Evolutionary conservation across 1,140 invertebrate species (phyloP), one percentile per base, ranked within the genome.

Genomic region (Cydia pomonella): DNA sequence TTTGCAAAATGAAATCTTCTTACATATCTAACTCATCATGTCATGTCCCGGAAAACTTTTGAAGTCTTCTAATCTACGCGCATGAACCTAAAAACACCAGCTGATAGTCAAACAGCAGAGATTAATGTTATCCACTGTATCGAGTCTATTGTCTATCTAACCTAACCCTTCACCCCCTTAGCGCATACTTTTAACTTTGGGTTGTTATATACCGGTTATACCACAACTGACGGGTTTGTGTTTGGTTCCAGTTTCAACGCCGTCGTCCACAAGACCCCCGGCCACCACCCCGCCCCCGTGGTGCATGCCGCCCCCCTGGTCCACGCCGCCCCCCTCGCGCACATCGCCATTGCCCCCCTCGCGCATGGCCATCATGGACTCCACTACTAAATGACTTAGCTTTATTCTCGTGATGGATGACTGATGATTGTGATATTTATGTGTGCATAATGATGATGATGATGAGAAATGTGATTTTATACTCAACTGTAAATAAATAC

Each of bases 371-470:
- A 92, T 84, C 91, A 92, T 87, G 90, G 90, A 71, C 81, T 86
- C 85, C 85, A 88, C 75, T 88, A 92, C 82, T 92, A 86, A 86
- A 87, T 79, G 74, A 82, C 72, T 79, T 80, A 80, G 75, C 75
- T 79, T 59, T 83, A 79, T 59, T 72, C 59, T 81, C 77, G 82
- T 85, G 88, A 87, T 74, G 87, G 76, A 90, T 92, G 89, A 87
- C 80, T 92, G 90, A 84, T 86, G 83, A 83, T 81, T 92, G 90
- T 92, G 89, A 91, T 92, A 92, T 92, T 92, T 92, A 92, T 90
- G 88, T 90, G 87, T 92, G 89, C 79, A 91, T 86, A 82, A 81
- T 84, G 78, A 83, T 88, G 72, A 72, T 76, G 21, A 72, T 71
- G 63, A 63, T 53, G 82, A 84, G 84, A 85, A 81, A 75, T 74